A percentile compares a stretch with the other conserved stretches of the same genome.
Conservation (phyloP, 2,888 invertebrate genomes). For the Temnothorax unifasciatus region DNA sequence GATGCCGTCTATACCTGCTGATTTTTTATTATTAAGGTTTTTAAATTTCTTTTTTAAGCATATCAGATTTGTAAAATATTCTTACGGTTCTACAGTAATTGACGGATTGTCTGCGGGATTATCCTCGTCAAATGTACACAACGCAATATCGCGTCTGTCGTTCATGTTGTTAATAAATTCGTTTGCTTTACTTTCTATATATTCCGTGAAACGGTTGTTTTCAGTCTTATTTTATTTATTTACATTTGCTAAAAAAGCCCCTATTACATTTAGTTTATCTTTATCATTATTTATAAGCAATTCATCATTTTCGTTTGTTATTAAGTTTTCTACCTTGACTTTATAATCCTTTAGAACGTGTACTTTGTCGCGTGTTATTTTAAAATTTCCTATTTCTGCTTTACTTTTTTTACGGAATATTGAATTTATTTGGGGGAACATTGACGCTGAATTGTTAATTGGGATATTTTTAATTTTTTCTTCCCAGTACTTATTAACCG, state of each 20-base stretch:
- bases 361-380: neutral
- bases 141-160: fast-evolving
- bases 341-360: neutral
- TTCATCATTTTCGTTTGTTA: neutral
- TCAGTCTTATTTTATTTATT: no score
- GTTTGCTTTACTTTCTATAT: fast-evolving
- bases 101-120: no score
- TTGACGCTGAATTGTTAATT: neutral
- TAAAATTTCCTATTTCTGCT: neutral
- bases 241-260: no score
- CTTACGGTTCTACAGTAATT: no score
- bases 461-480: neutral
- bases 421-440: neutral
- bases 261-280: neutral
- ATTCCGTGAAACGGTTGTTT: no score
- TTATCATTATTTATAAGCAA: no score
- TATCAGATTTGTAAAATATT: no score
- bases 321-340: neutral
- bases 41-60: no score
- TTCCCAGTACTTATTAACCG: neutral
- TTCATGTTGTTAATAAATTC: no score
- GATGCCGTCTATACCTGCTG: neutral
- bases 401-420: neutral
- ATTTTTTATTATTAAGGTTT: no score
- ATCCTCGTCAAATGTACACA: no score